Base-by-base conservation (phyloP, 2,113 vertebrate genomes). In the Oxygymnocypris stewartii region DNA sequence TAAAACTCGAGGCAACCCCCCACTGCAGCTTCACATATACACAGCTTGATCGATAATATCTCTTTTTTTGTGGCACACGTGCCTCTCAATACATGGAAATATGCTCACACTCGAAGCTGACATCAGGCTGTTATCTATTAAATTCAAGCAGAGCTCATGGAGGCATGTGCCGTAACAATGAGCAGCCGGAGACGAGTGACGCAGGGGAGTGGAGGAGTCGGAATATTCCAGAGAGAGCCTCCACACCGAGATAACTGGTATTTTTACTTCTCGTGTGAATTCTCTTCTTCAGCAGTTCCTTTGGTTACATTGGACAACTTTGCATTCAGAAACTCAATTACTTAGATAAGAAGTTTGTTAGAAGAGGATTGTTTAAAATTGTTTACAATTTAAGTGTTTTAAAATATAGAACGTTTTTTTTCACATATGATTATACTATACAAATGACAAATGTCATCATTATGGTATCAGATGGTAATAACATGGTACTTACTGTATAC, bases 1-100 rank as follows among this genome's bases (percentile, higher is more conserved):
- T 42, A 51, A 85, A 90, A 89, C 78, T 31, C 25, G 12, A 90
- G 85, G 69, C 88, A 92, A 89, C 71, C 86, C 85, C 54, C 86
- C 84, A 67, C 85, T 85, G 84, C 59, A 47, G 49, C 47, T 40
- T 63, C 86, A 89, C 86, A 88, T 77, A 86, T 23, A 65, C 74
- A 40, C 44, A 63, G 61, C 73, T 47, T 57, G 31, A 49, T 78
- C 63, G 69, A 73, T 9, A 42, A 59, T 59, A 37, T 61, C 9
- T 28, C 4, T 49, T 79, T 51, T 31, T 49, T 65, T 67, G 61
- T 47, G 13, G 14, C 4, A 89, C 91, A 90, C 87, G 88, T 89
- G 88, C 88, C 63, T 85, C 42, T 59, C 11, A 65, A 78, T 54
- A 73, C 75, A 80, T 85, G 88, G 85, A 85, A 85, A 87, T 74